Percentiles rank a stretch among this genome's conserved stretches.
These are phyloP conservation scores for Leptoteleia sp. DNA, from an alignment of 1,140 invertebrate genomes.

Conservation along the genomic window DNA sequence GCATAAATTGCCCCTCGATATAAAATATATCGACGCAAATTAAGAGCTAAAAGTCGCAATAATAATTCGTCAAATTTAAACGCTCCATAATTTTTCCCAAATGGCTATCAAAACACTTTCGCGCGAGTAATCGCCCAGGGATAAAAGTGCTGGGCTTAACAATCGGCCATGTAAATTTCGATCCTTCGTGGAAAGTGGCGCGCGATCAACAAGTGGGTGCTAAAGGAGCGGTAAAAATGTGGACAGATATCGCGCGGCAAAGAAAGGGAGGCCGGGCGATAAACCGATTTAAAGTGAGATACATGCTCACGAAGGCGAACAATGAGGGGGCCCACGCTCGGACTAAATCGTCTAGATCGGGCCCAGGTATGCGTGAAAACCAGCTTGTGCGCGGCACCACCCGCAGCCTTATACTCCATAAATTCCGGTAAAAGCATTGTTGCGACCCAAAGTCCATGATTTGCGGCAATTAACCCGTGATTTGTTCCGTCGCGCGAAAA, in stretches of 20 bases:
- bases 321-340: constrained; percentile 48
- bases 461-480: constrained; percentile 72
- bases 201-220: constrained; percentile 41
- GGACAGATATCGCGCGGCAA: constrained; percentile 20
- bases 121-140: too few species aligned
- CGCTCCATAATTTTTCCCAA: too few species aligned
- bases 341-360: constrained; percentile 26
- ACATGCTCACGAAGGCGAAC: constrained; percentile 43
- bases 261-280: constrained; percentile 5
- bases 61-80: too few species aligned
- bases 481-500: constrained; percentile 57
- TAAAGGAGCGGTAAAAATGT: constrained; percentile 2
- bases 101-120: too few species aligned
- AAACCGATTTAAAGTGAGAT: constrained; percentile 53
- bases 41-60: too few species aligned
- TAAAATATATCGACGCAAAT: too few species aligned
- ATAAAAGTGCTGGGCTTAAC: too few species aligned
- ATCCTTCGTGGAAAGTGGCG: too few species aligned
- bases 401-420: constrained; percentile 59
- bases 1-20: too few species aligned
- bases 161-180: too few species aligned
- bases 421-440: constrained; percentile 69
- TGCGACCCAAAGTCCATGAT: constrained; percentile 63
- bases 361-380: constrained; percentile 27
- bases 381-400: constrained; percentile 32